These are phyloP conservation scores for Diadophis punctatus DNA, from an alignment of 2,113 vertebrate species.

Conservation along the genomic window DNA sequence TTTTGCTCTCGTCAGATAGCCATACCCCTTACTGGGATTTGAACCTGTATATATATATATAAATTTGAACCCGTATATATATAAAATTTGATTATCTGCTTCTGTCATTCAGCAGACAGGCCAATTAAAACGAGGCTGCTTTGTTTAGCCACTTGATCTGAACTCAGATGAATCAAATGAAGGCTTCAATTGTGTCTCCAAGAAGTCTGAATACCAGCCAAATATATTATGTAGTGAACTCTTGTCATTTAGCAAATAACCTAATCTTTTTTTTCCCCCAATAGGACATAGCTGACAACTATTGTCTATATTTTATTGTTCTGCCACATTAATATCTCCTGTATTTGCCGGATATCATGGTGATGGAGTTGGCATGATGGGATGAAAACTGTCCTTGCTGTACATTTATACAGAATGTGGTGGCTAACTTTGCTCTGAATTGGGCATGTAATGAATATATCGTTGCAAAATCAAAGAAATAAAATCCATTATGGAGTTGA, in stretches of 20 bases:
- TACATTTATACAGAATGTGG: conserved; percentile 51
- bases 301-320: conserved; percentile 26
- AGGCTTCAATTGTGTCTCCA: not conserved
- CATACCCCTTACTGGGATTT: no score
- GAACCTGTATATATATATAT: no score
- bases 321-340: not conserved
- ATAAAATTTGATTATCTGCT: not conserved
- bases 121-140: not conserved
- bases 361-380: conserved; percentile 33
- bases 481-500: conserved; percentile 64
- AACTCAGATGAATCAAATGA: not conserved
- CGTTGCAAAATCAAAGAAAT: conserved; percentile 58
- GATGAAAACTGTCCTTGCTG: conserved; percentile 42
- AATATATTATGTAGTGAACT: conserved; percentile 19
- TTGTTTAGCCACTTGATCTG: not conserved
- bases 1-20: no score
- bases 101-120: not conserved
- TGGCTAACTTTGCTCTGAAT: conserved; percentile 64
- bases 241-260: conserved; percentile 11
- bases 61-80: no score
- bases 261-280: conserved; percentile 1
- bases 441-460: conserved; percentile 68
- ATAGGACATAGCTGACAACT: conserved; percentile 14
- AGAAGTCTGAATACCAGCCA: not conserved
- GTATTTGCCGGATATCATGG: conserved; percentile 17